Conservation (phyloP, 1,140 invertebrate species). For the Prorops nasuta region DNA sequence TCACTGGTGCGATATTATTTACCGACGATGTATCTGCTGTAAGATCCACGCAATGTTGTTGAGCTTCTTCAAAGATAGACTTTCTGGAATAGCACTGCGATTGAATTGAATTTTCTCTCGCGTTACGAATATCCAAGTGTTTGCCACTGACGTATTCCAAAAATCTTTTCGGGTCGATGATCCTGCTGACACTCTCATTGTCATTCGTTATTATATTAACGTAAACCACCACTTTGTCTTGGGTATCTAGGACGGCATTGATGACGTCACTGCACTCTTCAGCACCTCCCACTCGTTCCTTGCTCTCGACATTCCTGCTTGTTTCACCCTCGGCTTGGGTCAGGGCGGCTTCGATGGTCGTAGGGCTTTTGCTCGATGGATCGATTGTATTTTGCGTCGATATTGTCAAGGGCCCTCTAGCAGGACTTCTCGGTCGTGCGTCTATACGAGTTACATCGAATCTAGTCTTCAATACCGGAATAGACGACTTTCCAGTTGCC, state of each 20-base stretch:
- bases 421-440: conserved; percentile 23
- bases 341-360: no score
- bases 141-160: conserved; percentile 26
- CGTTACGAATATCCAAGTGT: conserved; percentile 15
- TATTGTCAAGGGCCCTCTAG: conserved; percentile 23
- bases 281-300: no score
- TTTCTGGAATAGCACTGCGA: no score
- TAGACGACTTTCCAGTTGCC: conserved; percentile 30
- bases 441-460: conserved; percentile 16
- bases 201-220: conserved; percentile 29
- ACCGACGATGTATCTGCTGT: no score
- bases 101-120: no score
- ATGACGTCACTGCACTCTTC: no score
- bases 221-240: conserved; percentile 24
- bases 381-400: conserved; percentile 4
- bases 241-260: no score
- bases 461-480: conserved; percentile 32
- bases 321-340: not conserved
- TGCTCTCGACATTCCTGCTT: no score
- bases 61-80: no score
- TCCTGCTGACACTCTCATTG: conserved; percentile 19
- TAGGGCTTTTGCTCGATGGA: no score
- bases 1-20: no score
- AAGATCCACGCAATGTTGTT: no score
- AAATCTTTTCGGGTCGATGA: conserved; percentile 28